Evolutionary conservation across 2,797 vertebrate genomes (phyloP).

Genomic region (Cheirogaleus major): DNA sequence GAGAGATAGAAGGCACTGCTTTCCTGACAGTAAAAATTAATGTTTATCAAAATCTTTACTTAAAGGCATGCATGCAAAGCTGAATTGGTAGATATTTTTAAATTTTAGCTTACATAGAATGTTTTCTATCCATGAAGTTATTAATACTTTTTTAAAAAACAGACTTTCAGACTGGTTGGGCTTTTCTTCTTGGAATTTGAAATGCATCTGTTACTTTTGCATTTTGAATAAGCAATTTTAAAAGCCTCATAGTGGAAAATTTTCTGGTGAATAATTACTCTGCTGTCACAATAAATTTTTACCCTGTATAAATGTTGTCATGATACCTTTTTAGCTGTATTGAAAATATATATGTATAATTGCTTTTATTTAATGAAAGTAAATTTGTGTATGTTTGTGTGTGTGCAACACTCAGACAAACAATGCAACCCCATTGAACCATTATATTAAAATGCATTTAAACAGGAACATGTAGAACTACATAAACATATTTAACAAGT

Average conservation of each 20-base stretch:
- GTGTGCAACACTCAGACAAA: not conserved
- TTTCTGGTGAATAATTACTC: constrained; percentile 10
- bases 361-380: constrained; percentile 3
- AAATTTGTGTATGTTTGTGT: not conserved
- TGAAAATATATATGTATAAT: not conserved
- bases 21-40: constrained; percentile 42
- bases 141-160: not conserved
- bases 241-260: not conserved
- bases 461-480: not conserved
- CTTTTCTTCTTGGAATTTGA: not conserved
- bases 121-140: not conserved
- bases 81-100: not conserved
- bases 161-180: not conserved
- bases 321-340: not conserved
- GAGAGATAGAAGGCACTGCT: constrained; percentile 15
- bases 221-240: not conserved
- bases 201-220: not conserved
- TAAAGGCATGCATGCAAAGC: not conserved
- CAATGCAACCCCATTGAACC: not conserved
- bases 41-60: constrained; percentile 40
- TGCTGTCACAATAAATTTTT: not conserved
- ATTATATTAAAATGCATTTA: not conserved
- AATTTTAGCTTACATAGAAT: not conserved
- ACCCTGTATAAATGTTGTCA: not conserved
- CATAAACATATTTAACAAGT: not conserved